Percentiles rank a stretch among this genome's conserved stretches.
These are phyloP conservation scores for Coccyzus lansbergi DNA, from an alignment of 2,797 vertebrate genomes.

Conservation along the genomic window DNA sequence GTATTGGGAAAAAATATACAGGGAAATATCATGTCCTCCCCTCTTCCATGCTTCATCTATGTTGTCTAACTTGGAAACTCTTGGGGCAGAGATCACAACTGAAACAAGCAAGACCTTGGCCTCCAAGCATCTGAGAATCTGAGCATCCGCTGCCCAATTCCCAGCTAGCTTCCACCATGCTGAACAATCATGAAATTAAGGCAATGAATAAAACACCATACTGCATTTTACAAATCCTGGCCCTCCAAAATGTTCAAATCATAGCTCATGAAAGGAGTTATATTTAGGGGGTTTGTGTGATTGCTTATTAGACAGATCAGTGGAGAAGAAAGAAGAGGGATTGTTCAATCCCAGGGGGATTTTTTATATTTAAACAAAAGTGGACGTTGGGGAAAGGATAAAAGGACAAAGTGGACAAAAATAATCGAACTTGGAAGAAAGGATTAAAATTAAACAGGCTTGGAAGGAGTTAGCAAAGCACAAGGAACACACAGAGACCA, in stretches of 20 bases:
- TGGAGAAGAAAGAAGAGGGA: background rate
- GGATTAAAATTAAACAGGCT: conserved; percentile 48
- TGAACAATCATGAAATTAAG: background rate
- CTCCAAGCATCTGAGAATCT: background rate
- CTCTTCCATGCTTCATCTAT: accelerated
- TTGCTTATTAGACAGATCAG: background rate
- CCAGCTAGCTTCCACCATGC: background rate
- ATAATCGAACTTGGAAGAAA: conserved; percentile 17
- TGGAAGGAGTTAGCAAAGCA: background rate
- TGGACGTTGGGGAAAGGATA: background rate
- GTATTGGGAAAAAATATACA: background rate
- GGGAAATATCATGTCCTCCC: accelerated
- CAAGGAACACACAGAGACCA: conserved; percentile 21
- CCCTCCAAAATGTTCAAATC: background rate
- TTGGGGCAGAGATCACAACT: background rate
- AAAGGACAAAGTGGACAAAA: background rate
- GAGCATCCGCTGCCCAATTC: accelerated
- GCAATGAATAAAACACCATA: background rate
- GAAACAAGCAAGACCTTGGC: background rate
- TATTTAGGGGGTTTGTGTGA: background rate
- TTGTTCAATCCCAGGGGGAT: background rate
- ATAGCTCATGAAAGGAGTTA: background rate
- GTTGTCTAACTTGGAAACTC: background rate
- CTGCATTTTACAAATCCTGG: background rate
- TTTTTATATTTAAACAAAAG: background rate